Conservation (phyloP, 2,888 invertebrate genomes). For the Atethmia centrago region DNA sequence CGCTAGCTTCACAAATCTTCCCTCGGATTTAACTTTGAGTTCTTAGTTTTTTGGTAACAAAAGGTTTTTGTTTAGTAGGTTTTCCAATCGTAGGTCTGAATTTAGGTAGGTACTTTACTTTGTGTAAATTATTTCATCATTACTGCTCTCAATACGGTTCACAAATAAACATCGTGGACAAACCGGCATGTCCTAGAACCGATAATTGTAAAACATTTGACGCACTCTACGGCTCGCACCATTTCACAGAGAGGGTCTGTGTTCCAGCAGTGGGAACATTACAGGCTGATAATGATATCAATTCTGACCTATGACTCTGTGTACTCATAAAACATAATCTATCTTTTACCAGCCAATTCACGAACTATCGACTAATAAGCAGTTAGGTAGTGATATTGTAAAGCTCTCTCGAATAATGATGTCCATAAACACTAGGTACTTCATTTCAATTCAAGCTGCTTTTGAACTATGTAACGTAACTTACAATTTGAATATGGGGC, state of each 20-base stretch:
- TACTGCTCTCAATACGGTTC: no score
- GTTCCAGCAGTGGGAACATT: no score
- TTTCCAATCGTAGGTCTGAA: neutral
- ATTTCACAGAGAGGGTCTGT: no score
- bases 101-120: neutral
- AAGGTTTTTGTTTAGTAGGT: no score
- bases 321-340: no score
- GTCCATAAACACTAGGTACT: neutral
- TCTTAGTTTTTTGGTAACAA: neutral
- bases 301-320: neutral
- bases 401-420: neutral
- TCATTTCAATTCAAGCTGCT: neutral
- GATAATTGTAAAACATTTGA: no score
- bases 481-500: neutral
- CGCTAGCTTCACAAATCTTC: no score
- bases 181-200: no score
- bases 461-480: neutral
- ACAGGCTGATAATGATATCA: neutral
- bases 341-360: neutral
- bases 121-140: no score
- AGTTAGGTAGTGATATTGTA: neutral
- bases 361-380: neutral
- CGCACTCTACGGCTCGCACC: no score
- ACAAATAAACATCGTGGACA: no score
- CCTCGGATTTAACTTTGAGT: no score